Percentiles rank a stretch among this genome's conserved stretches.
These are phyloP conservation scores for Eupithecia tripunctaria DNA, from an alignment of 2,888 invertebrate species.

Conservation along the genomic window DNA sequence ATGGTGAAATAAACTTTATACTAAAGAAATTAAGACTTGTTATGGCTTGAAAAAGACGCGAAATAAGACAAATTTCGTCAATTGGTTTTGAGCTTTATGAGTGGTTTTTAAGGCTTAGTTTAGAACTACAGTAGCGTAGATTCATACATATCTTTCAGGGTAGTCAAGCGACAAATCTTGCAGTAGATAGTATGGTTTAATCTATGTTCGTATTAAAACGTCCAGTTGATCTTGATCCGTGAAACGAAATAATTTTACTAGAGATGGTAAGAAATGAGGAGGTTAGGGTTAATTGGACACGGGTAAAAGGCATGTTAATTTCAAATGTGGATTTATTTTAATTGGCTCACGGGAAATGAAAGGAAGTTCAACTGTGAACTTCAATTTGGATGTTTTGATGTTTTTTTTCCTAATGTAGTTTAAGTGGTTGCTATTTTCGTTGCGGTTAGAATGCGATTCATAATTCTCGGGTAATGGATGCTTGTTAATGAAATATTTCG, in stretches of 20 bases:
- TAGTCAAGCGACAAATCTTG: constrained; percentile 4
- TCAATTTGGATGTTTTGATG: constrained; percentile 51
- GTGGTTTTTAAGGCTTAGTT: not conserved
- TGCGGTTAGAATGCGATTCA: constrained; percentile 32
- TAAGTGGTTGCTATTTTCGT: constrained; percentile 43
- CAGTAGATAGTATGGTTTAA: constrained; percentile 6
- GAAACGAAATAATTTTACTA: constrained; percentile 9
- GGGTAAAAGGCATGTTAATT: constrained; percentile 70
- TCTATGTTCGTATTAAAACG: constrained; percentile 56
- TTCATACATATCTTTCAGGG: not conserved
- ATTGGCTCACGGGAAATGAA: constrained; percentile 63
- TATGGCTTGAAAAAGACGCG: not conserved
- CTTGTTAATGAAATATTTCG: constrained; percentile 32
- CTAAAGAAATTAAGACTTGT: not conserved
- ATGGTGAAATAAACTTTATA: not conserved
- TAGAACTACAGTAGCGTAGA: not conserved
- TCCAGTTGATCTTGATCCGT: constrained; percentile 52
- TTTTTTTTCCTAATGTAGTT: constrained; percentile 34
- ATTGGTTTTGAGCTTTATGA: constrained; percentile 2
- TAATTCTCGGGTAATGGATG: constrained; percentile 32
- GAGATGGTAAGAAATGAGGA: constrained; percentile 12
- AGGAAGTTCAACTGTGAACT: constrained; percentile 51
- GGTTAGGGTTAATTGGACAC: constrained; percentile 32
- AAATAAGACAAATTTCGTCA: not conserved
- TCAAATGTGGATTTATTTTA: constrained; percentile 67